Evolutionary conservation across 2,888 invertebrate species (phyloP), one percentile per base, ranked within the genome.

Genomic region (Drosophila niveifrons): DNA sequence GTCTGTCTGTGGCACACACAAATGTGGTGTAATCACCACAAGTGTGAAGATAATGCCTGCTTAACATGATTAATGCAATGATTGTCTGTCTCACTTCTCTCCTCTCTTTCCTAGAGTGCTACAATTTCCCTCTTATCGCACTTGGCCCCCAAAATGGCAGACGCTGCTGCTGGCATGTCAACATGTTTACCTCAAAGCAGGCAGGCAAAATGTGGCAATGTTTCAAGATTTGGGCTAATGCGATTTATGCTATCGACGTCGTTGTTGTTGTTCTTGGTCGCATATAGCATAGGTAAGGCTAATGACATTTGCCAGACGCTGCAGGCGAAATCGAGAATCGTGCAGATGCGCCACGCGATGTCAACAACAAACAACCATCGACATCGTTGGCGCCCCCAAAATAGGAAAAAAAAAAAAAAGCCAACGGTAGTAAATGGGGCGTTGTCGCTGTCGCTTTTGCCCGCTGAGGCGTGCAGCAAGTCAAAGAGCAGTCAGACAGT

Each of bases 31-130:
- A 74, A 77, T 80, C 64, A 71, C 57, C 73, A 56, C 67, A 78
- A 78, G 83, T 86, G 83, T 72, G 81, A 88, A 86, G 88, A 78
- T 88, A 80, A 83, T 82, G 70, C 75, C 75, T 51, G 83, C 75
- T 82, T 86, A 86, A 71, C 83, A 88, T 80, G 80, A 86, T 83
- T 85, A 78, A 83, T 78, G 55, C 77, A 15, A 43, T 53, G 79
- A 61, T 66, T 57, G 31, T n/a, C 46, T 18, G 17, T 10, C 41
- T 4, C n/a, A 23, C 9, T 4, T 9, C 4, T 18, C 18, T 17
- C 17, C 17, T 17, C 17, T 17, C 17, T 6, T 6, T 6, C 23
- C 23, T 23, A 23, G 23, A 23, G 6, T 23, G 6, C 23, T 23
- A 23, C 23, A 23, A 23, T 23, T 23, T 23, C 48, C 15, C 13